Evolutionary conservation across 2,888 invertebrate species (phyloP), one percentile per base, ranked within the genome.

Genomic region (Rhingia rostrata): DNA sequence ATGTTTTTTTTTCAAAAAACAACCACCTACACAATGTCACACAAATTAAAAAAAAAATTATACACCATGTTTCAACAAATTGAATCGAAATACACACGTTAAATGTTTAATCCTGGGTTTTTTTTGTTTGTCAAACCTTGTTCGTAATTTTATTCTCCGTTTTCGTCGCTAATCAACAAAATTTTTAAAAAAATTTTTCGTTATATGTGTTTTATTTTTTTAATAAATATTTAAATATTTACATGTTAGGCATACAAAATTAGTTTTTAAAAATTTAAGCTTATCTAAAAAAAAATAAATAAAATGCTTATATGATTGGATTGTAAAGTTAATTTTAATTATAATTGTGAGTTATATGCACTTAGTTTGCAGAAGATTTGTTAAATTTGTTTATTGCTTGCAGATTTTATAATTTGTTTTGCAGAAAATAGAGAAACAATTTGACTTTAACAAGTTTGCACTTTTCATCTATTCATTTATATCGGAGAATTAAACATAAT

Each of bases 381-480:
- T 64, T 74, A n/a, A n/a, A 4, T 49, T 9, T 39, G 30, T 74
- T 74, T 49, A 54, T 64, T 80, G 84, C 84, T 84, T 84, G 79
- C 80, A 63, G 39, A 70, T 54, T 66, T 74, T 70, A 35, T 66
- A 43, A 60, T 74, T 84, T 69, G 39, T 73, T 22, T 69, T 83
- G 58, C 69, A 64, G 37, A 49, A 69, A 43, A 39, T 39, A n/a
- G 14, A 33, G 41, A 35, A 37, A 6, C 6, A 43, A 51, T 10
- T 33, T 64, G 4, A 67, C 51, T 51, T 75, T 75, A 70, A 74
- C 74, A 84, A 80, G 60, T 80, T 80, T 84, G 84, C 84, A 84
- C 84, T 84, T n/a, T 84, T 84, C 80, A 80, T 80, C 56, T 47
- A 70, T 39, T 70, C 70, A 73, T 63, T 60, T 53, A 3, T 12